Evolutionary conservation across 35 echinoderm and acorn worm species (phyloP).

Genomic region (Patiria miniata): DNA sequence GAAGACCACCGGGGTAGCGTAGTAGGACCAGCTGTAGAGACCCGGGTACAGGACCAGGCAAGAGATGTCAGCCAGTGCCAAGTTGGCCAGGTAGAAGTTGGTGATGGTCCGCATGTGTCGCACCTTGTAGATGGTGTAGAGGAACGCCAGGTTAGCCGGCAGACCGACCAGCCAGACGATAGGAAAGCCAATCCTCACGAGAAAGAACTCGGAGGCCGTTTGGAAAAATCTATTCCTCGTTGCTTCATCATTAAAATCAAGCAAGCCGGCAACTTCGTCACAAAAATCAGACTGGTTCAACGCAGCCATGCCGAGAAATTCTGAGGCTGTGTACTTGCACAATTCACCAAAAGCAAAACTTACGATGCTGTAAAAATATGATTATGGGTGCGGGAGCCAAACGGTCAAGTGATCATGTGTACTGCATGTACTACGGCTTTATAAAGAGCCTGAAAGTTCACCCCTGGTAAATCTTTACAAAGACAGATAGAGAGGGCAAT

Average conservation of each 20-base stretch:
- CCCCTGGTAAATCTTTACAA: too few relatives aligned
- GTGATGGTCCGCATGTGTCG: slow-evolving; percentile 30
- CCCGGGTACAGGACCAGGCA: neutral
- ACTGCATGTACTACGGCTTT: too few relatives aligned
- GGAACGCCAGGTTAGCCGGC: slow-evolving; percentile 5
- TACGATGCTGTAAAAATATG: too few relatives aligned
- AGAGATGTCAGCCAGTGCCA: slow-evolving; percentile 8
- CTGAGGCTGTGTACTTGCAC: too few relatives aligned
- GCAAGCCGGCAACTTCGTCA: neutral
- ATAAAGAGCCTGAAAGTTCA: too few relatives aligned
- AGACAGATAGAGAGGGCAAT: too few relatives aligned
- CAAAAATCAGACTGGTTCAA: neutral
- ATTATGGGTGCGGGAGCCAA: too few relatives aligned
- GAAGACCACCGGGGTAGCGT: neutral
- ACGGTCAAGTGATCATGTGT: too few relatives aligned
- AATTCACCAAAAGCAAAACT: too few relatives aligned
- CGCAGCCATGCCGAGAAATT: too few relatives aligned
- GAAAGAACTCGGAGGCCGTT: neutral
- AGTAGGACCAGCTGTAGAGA: neutral
- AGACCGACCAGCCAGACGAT: slow-evolving; percentile 14
- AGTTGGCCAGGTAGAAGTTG: slow-evolving; percentile 34
- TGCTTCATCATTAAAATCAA: neutral
- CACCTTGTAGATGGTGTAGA: slow-evolving; percentile 30
- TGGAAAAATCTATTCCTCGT: neutral
- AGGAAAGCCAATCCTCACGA: neutral